Conservation (phyloP, 2,113 vertebrate species). For the Saimiri boliviensis region DNA sequence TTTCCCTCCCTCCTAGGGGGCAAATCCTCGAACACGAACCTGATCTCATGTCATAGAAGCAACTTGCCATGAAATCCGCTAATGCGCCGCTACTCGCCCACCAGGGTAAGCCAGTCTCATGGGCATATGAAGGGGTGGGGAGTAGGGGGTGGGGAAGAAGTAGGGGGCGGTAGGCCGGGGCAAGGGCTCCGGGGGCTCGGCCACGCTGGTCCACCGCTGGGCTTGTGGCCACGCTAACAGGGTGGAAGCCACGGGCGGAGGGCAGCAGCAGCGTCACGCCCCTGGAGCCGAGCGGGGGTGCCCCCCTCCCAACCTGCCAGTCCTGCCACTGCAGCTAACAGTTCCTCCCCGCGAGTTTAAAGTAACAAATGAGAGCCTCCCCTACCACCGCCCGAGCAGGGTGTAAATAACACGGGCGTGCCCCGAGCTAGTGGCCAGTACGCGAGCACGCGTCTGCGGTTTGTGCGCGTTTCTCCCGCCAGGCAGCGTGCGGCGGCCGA, state of each 20-base stretch:
- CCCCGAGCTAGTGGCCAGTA: not conserved
- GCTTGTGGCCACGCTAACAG: conserved; percentile 59
- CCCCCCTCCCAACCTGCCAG: not conserved
- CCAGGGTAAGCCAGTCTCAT: conserved; percentile 82
- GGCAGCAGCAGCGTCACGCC: conserved; percentile 68
- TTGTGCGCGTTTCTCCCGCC: not conserved
- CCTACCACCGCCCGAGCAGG: not conserved
- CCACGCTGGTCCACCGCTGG: conserved; percentile 64
- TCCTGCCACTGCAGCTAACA: not conserved
- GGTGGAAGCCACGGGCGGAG: conserved; percentile 69
- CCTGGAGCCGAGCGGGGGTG: not conserved
- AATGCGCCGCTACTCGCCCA: conserved; percentile 80
- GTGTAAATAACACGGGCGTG: conserved; percentile 6
- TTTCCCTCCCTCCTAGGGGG: conserved; percentile 77
- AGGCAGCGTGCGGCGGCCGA: not conserved
- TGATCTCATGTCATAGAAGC: conserved; percentile 80
- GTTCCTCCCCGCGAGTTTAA: conserved; percentile 36
- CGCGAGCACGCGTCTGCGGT: not conserved
- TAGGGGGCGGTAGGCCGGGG: not conserved
- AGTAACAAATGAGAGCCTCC: conserved; percentile 27
- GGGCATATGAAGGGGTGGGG: conserved; percentile 54
- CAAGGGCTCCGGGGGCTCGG: conserved; percentile 44
- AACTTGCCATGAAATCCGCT: conserved; percentile 80
- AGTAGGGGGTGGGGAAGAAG: not conserved
- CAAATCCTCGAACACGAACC: conserved; percentile 71